A percentile compares a stretch with the other conserved stretches of the same genome.
Conservation (phyloP, 92 coral and sea anemone genomes). For the Porites evermanni region DNA sequence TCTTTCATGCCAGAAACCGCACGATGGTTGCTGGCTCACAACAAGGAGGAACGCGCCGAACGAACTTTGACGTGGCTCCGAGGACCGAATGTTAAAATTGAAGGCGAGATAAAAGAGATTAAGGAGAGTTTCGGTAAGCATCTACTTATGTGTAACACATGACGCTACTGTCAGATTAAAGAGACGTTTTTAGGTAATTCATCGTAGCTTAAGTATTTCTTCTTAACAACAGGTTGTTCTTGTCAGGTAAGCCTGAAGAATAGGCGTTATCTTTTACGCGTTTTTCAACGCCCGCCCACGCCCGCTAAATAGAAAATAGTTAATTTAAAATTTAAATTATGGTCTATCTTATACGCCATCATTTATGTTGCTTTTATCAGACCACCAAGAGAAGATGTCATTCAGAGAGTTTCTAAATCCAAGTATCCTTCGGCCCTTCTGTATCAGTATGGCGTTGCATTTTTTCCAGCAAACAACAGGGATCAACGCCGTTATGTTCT, state of each 20-base stretch:
- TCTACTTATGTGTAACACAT: not conserved
- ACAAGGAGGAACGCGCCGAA: conserved; percentile 69
- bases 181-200: no score
- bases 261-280: no score
- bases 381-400: conserved; percentile 50
- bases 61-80: conserved; percentile 76
- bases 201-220: not conserved
- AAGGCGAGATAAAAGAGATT: conserved; percentile 70
- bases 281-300: no score
- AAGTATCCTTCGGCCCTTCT: conserved; percentile 73
- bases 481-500: conserved; percentile 90
- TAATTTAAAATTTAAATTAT: no score
- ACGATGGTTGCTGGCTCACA: conserved; percentile 77
- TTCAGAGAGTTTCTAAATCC: conserved; percentile 73
- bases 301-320: no score
- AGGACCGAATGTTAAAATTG: conserved; percentile 67
- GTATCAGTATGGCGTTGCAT: conserved; percentile 78
- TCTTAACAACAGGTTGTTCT: no score
- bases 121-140: conserved; percentile 71
- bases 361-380: conserved; percentile 15
- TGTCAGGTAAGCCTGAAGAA: no score
- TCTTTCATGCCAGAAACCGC: conserved; percentile 87
- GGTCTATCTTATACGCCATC: no score
- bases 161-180: no score
- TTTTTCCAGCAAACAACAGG: conserved; percentile 89